Percentiles rank a stretch among this genome's conserved stretches.
phyloP scores from a whole-genome alignment of 37 sponge, comb jelly and placozoan species.

The Haliclona indistincta region DNA sequence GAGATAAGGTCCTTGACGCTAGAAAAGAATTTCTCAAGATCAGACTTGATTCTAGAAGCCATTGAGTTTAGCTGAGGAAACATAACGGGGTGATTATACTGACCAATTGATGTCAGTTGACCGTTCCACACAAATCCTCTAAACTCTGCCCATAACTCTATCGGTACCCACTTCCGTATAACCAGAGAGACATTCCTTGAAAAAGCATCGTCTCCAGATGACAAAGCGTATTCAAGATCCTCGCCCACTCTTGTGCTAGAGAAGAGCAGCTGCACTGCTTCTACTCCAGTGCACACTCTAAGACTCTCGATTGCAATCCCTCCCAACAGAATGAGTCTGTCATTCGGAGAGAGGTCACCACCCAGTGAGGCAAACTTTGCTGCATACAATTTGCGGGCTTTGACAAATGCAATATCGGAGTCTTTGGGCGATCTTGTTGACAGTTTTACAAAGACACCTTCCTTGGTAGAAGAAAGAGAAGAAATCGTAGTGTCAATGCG shows the following conservation, averaged over 20 bases:
- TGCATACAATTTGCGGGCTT: conserved; percentile 8
- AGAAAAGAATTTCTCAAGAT: conserved; percentile 22
- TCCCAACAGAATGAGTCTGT: conserved; percentile 12
- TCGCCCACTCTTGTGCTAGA: conserved; percentile 44
- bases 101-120: conserved; percentile 37
- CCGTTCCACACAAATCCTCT: conserved; percentile 46
- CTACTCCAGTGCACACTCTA: conserved; percentile 21
- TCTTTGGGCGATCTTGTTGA: conserved; percentile 48
- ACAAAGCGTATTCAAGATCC: conserved; percentile 41
- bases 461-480: conserved; percentile 1
- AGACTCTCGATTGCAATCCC: conserved; percentile 23
- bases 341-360: neutral
- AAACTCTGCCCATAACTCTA: conserved; percentile 44
- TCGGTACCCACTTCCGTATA: conserved; percentile 39
- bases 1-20: conserved; percentile 21
- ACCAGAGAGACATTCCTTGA: conserved; percentile 2
- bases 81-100: conserved; percentile 43
- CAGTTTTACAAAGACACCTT: conserved; percentile 42
- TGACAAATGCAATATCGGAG: conserved; percentile 36
- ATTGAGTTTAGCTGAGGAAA: conserved; percentile 14
- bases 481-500: conserved; percentile 8
- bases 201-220: conserved; percentile 16
- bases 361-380: conserved; percentile 1
- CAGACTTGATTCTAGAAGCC: neutral
- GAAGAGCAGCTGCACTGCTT: conserved; percentile 28